phyloP scores from a whole-genome alignment of 2,797 vertebrate genomes.

The Scleropages formosus region DNA sequence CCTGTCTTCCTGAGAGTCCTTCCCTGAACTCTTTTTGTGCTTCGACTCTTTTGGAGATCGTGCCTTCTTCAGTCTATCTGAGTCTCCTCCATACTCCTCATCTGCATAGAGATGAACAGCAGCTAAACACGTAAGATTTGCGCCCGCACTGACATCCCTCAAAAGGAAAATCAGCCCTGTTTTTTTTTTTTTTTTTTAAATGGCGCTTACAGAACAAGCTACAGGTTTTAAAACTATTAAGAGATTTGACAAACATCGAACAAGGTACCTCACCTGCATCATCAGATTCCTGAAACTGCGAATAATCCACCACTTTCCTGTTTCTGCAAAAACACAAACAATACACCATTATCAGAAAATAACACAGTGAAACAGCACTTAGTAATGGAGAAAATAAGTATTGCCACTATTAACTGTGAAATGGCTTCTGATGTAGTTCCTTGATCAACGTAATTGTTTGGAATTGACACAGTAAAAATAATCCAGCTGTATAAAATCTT shows the following conservation, averaged over 20 bases:
- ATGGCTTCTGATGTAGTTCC: too few relatives aligned
- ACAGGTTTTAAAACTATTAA: not conserved
- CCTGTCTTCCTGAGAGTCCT: slow-evolving; percentile 98
- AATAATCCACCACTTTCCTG: slow-evolving; percentile 98
- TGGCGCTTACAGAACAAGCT: not conserved
- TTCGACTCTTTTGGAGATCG: slow-evolving; percentile 90
- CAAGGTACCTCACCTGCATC: slow-evolving; percentile 80
- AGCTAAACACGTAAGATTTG: not conserved
- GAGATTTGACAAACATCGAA: not conserved
- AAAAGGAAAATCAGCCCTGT: not conserved
- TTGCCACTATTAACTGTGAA: too few relatives aligned
- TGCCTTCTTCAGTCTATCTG: slow-evolving; percentile 90
- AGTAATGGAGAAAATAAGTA: too few relatives aligned
- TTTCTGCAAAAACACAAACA: slow-evolving; percentile 74
- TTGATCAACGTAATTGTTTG: too few relatives aligned
- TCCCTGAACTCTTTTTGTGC: slow-evolving; percentile 80
- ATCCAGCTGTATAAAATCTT: too few relatives aligned
- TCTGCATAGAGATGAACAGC: slow-evolving; percentile 56
- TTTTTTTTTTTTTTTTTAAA: not conserved
- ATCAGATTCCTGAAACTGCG: slow-evolving; percentile 98
- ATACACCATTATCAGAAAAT: not conserved
- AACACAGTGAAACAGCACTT: too few relatives aligned
- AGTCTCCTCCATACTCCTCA: slow-evolving; percentile 87
- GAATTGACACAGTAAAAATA: too few relatives aligned
- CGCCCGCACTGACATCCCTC: not conserved